Percentiles rank a stretch among this genome's conserved stretches.
Evolutionary conservation across 2,113 vertebrate species (phyloP).

Genomic region (Prunella fulvescens): DNA sequence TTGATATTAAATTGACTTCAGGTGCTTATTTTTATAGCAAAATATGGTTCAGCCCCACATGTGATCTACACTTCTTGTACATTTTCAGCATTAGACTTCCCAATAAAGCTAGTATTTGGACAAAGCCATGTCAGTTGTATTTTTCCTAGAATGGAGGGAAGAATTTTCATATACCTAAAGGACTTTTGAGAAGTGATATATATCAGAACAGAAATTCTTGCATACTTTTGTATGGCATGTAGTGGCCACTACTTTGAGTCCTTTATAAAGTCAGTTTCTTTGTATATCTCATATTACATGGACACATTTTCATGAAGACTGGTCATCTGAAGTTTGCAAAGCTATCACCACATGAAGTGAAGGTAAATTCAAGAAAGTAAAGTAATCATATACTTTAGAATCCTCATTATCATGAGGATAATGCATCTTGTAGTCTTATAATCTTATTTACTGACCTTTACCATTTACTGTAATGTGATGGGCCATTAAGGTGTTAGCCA

Average conservation of each 20-base stretch:
- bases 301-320: neutral
- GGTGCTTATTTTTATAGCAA: neutral
- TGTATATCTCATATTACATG: neutral
- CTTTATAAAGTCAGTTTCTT: neutral
- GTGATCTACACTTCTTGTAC: neutral
- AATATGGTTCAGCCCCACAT: neutral
- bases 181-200: neutral
- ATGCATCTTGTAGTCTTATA: neutral
- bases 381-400: neutral
- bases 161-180: neutral
- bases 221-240: neutral
- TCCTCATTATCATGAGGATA: neutral
- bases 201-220: neutral
- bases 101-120: neutral
- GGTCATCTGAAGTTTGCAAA: neutral
- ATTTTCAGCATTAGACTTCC: neutral
- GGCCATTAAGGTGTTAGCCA: neutral
- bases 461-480: neutral
- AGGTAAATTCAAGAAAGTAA: neutral
- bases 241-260: neutral
- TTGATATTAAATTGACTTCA: neutral
- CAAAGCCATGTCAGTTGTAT: neutral
- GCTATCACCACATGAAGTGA: neutral
- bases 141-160: neutral
- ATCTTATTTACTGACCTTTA: neutral